phyloP scores from a whole-genome alignment of 1,140 invertebrate species.

The Drepana arcuata region DNA sequence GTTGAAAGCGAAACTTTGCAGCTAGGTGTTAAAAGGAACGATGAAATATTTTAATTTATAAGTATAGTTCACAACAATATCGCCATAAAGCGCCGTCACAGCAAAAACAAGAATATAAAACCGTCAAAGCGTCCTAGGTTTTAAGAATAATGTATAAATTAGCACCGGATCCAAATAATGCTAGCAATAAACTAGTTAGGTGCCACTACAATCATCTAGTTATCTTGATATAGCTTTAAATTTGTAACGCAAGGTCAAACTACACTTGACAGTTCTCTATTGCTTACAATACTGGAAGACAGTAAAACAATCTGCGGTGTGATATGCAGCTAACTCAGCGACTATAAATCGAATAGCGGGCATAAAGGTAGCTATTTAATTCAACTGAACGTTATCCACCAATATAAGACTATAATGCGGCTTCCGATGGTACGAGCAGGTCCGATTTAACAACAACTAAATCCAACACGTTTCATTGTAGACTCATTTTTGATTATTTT shows the following conservation, averaged over 20 bases:
- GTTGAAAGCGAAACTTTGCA: conserved; percentile 23
- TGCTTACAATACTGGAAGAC: conserved; percentile 57
- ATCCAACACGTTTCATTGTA: too few species aligned
- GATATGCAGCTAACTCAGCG: conserved; percentile 9
- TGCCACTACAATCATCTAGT: conserved; percentile 25
- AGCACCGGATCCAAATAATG: conserved; percentile 43
- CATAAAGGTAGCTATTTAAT: conserved; percentile 1
- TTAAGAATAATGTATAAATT: conserved; percentile 30
- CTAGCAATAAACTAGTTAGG: conserved; percentile 40
- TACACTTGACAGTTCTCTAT: conserved; percentile 20
- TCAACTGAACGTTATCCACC: too few species aligned
- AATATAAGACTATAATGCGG: too few species aligned
- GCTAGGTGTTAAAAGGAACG: conserved; percentile 20
- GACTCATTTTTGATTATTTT: too few species aligned
- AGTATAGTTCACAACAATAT: conserved; percentile 7
- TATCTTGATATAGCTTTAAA: conserved; percentile 9
- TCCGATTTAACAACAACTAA: too few species aligned
- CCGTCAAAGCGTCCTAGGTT: conserved; percentile 18
- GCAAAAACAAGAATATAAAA: conserved; percentile 6
- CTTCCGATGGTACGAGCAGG: too few species aligned
- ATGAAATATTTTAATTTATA: conserved; percentile 1
- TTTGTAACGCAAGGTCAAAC: conserved; percentile 12
- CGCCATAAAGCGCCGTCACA: conserved; percentile 6
- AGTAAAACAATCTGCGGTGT: conserved; percentile 40
- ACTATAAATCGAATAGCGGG: conserved; percentile 6